Evolutionary conservation across 2,113 vertebrate genomes (phyloP).

Genomic region (Rattus norvegicus): GRCr8 NC_086035.1:38794001-38794500

Average conservation of each 20-base stretch:
- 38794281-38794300: neutral
- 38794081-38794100: neutral
- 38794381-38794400: neutral
- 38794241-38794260: neutral
- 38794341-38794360: neutral
- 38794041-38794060: neutral
- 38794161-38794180: neutral
- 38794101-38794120: neutral
- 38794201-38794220: neutral
- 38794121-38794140: neutral
- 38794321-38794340: neutral
- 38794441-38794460: neutral
- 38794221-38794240: neutral
- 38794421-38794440: neutral
- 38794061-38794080: neutral
- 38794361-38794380: neutral
- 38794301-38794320: neutral
- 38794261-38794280: slow-evolving; percentile 31
- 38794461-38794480: neutral
- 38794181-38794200: neutral
- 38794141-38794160: neutral
- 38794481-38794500: slow-evolving; percentile 18
- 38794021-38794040: neutral
- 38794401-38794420: slow-evolving; percentile 10
- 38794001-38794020: neutral